A percentile compares a stretch with the other conserved stretches of the same genome.
Conservation (phyloP, 2,797 vertebrate genomes). For the Gymnocypris eckloni region DNA sequence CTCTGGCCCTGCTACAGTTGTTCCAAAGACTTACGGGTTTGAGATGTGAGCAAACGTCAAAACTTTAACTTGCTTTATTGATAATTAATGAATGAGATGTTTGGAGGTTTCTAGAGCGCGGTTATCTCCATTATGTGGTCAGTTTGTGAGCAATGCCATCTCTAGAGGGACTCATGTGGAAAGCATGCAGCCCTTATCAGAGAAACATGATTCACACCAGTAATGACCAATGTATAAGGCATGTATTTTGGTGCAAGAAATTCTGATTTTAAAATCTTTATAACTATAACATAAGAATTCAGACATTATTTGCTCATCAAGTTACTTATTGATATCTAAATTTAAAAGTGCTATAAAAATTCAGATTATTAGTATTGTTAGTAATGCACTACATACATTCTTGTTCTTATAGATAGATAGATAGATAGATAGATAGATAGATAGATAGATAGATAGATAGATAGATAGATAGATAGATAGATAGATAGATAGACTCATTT, state of each 20-base stretch:
- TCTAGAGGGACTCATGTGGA: background rate
- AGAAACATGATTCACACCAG: background rate
- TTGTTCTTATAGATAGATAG: background rate
- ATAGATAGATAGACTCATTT: too few species aligned
- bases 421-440: background rate
- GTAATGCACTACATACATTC: background rate
- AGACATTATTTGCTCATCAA: background rate
- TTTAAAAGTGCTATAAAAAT: background rate
- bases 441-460: background rate
- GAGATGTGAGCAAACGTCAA: background rate
- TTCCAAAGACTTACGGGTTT: background rate
- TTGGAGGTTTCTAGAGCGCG: background rate
- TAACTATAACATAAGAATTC: background rate
- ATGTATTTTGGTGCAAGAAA: background rate
- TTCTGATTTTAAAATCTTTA: background rate
- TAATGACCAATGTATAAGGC: background rate
- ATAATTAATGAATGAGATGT: background rate
- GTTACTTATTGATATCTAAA: background rate
- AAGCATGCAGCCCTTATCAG: background rate
- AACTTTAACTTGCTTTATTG: background rate
- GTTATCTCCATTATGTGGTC: background rate
- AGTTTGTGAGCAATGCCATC: background rate
- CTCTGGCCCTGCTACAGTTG: conserved; percentile 7
- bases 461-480: background rate
- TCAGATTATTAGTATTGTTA: background rate